phyloP scores from a whole-genome alignment of 2,113 vertebrate genomes.

The Mustela nigripes region DNA sequence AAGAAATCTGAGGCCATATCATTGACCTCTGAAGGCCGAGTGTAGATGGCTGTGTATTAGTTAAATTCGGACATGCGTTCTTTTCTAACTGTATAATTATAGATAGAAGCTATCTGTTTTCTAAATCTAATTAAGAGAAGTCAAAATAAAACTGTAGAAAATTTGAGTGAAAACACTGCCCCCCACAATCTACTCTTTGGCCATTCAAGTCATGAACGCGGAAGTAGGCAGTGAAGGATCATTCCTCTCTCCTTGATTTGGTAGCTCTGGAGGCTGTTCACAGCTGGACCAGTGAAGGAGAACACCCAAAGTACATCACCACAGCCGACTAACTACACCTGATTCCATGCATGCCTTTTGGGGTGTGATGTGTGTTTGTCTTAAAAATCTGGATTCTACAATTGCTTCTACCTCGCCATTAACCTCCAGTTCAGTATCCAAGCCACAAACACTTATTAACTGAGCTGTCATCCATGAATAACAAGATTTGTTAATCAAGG shows the following conservation, averaged over 20 bases:
- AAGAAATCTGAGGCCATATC: constrained; percentile 21
- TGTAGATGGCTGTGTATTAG: neutral
- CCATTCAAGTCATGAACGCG: constrained; percentile 45
- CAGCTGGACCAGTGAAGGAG: constrained; percentile 74
- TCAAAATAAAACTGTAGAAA: constrained; percentile 70
- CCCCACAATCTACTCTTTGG: neutral
- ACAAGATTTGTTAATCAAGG: constrained; percentile 90
- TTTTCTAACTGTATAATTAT: constrained; percentile 69
- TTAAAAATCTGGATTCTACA: constrained; percentile 80
- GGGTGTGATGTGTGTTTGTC: constrained; percentile 78
- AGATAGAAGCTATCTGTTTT: constrained; percentile 63
- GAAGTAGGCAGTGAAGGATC: constrained; percentile 25
- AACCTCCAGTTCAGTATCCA: constrained; percentile 83
- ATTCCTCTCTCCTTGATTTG: neutral
- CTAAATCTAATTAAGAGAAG: constrained; percentile 76
- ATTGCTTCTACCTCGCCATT: constrained; percentile 80
- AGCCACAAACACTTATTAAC: constrained; percentile 93
- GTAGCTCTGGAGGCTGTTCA: constrained; percentile 58
- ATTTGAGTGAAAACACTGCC: constrained; percentile 22
- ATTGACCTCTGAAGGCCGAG: constrained; percentile 68
- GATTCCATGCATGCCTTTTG: constrained; percentile 73
- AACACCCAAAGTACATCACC: constrained; percentile 71
- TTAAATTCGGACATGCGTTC: constrained; percentile 68
- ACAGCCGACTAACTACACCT: constrained; percentile 13
- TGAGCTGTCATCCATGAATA: constrained; percentile 92